phyloP scores from a whole-genome alignment of 2,797 vertebrate species.

The Gallirallus australis region DNA sequence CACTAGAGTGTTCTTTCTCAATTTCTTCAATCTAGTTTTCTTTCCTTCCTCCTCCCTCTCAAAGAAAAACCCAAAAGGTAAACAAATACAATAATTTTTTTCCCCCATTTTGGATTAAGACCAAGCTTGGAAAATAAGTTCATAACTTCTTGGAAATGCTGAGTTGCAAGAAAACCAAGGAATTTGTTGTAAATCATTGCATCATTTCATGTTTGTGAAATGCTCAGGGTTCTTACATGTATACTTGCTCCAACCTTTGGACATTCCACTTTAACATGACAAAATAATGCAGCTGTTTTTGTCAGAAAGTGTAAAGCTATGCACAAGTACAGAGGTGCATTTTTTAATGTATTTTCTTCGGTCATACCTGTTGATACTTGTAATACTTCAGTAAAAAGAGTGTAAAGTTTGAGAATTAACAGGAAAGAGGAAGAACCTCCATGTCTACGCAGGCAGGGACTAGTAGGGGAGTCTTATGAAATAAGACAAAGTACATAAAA shows the following conservation, averaged over 20 bases:
- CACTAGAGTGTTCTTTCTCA: not conserved
- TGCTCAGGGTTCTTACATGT: not conserved
- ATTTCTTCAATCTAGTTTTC: not conserved
- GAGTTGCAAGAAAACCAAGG: not conserved
- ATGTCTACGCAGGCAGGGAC: fast-evolving
- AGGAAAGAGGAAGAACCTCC: not conserved
- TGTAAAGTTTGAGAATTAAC: not conserved
- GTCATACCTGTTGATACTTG: not conserved
- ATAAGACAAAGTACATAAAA: not conserved
- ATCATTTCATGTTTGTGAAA: not conserved
- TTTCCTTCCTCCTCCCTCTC: not conserved
- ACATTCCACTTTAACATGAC: not conserved
- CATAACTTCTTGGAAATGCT: not conserved
- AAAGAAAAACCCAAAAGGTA: not conserved
- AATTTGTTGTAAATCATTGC: fast-evolving
- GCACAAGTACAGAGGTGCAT: not conserved
- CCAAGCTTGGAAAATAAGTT: not conserved
- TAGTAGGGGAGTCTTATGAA: not conserved
- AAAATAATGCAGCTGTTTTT: not conserved
- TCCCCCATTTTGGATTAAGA: not conserved
- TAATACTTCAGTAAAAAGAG: not conserved
- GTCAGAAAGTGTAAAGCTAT: not conserved
- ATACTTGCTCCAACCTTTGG: not conserved
- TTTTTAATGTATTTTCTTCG: not conserved
- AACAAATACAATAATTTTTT: not conserved